Conservation (phyloP, 2,113 vertebrate genomes). For the Piaya cayana region DNA sequence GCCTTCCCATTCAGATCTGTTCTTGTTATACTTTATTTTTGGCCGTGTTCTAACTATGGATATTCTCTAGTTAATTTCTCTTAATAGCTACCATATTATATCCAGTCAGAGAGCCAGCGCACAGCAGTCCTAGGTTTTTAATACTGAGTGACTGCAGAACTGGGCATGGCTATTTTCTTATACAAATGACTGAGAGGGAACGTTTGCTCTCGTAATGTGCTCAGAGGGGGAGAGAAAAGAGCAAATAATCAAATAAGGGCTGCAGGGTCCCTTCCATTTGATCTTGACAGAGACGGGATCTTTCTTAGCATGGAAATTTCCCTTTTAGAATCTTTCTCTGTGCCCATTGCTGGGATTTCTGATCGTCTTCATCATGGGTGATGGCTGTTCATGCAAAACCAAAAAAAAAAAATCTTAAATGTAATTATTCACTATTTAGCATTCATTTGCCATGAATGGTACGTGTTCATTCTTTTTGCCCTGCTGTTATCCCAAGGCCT, state of each 20-base stretch:
- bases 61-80: constrained; percentile 43
- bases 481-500: not conserved
- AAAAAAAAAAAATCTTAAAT: not conserved
- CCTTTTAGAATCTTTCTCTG: not conserved
- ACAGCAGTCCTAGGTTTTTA: not conserved
- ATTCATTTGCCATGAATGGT: not conserved
- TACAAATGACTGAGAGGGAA: not conserved
- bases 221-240: not conserved
- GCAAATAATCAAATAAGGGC: not conserved
- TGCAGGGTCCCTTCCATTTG: not conserved
- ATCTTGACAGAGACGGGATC: not conserved
- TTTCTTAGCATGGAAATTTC: not conserved
- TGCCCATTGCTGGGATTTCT: not conserved
- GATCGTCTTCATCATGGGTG: not conserved
- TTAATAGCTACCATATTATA: not conserved
- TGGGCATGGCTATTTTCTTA: not conserved
- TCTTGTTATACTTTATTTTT: not conserved
- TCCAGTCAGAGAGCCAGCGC: not conserved
- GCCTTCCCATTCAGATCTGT: not conserved
- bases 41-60: not conserved
- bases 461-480: not conserved
- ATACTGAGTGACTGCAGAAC: not conserved
- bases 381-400: not conserved
- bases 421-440: not conserved
- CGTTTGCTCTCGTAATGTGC: not conserved